Percentiles rank a stretch among this genome's conserved stretches.
Evolutionary conservation across 2,797 vertebrate species (phyloP).

Genomic region (Notolabrus celidotus): DNA sequence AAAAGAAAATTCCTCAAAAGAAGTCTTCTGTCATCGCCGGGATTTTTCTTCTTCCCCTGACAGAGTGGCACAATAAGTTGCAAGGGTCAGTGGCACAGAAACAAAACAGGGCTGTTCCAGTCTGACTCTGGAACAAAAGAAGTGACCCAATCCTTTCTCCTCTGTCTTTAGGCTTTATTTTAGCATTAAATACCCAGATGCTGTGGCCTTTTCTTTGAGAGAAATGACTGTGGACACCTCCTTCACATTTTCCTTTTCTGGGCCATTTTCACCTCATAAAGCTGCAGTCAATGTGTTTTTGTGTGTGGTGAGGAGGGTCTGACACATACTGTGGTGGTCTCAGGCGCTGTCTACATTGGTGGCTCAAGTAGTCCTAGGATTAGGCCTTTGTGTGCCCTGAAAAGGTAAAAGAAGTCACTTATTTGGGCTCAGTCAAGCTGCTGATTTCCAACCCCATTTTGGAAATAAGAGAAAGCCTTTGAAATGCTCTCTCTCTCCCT

Average conservation of each 20-base stretch:
- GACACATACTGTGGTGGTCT: conserved; percentile 95
- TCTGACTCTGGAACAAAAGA: conserved; percentile 85
- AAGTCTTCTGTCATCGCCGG: conserved; percentile 74
- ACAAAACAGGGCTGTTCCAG: conserved; percentile 91
- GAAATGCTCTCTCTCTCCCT: conserved; percentile 87
- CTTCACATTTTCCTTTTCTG: conserved; percentile 91
- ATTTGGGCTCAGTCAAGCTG: conserved; percentile 98
- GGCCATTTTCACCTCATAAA: conserved; percentile 97
- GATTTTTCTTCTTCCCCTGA: conserved; percentile 87
- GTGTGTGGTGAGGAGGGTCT: conserved; percentile 90
- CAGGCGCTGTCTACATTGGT: conserved; percentile 92
- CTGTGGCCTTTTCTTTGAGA: conserved; percentile 86
- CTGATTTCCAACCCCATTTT: conserved; percentile 90
- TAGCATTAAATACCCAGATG: conserved; percentile 93
- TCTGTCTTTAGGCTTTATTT: conserved; percentile 89
- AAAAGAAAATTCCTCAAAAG: conserved; percentile 63
- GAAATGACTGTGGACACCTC: conserved; percentile 92
- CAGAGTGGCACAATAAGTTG: conserved; percentile 89
- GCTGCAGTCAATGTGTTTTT: conserved; percentile 96
- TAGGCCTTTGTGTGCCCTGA: conserved; percentile 94
- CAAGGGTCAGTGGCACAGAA: conserved; percentile 93
- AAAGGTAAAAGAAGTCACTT: conserved; percentile 99
- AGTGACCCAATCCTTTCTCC: conserved; percentile 91
- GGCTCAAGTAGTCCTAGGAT: conserved; percentile 97
- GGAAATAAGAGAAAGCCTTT: conserved; percentile 90